These are phyloP conservation scores for Mormyrus iriodes DNA, from an alignment of 2,113 vertebrate species.

Conservation along the genomic window DNA sequence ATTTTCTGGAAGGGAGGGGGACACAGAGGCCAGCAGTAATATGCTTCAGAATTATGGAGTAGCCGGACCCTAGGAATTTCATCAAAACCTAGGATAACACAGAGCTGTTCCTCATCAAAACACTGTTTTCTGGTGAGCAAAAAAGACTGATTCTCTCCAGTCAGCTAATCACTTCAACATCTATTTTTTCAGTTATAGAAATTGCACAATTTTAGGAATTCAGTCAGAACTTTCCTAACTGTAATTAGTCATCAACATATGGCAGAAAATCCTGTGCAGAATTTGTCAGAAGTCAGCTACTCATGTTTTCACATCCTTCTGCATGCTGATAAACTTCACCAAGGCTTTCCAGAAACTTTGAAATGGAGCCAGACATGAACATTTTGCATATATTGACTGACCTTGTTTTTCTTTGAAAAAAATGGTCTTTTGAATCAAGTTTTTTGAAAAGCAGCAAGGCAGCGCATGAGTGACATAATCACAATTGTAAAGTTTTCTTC, in stretches of 20 bases:
- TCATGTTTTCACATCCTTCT: background rate
- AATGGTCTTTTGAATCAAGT: background rate
- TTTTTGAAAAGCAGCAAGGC: background rate
- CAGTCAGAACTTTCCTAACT: background rate
- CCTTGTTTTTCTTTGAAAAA: background rate
- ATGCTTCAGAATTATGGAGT: slow-evolving; percentile 1
- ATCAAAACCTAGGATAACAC: background rate
- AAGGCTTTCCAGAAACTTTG: background rate
- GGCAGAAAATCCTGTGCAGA: background rate
- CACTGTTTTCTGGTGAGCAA: background rate
- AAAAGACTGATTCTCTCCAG: background rate
- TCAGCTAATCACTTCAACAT: background rate
- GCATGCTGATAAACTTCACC: background rate
- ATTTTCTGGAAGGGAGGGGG: background rate
- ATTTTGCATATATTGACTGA: background rate
- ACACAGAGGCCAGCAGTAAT: background rate
- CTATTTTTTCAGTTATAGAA: background rate
- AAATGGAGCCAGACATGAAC: background rate
- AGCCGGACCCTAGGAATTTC: background rate
- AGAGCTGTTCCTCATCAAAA: background rate
- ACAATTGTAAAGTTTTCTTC: background rate
- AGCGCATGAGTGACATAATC: background rate
- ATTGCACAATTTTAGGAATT: background rate
- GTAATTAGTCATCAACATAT: background rate
- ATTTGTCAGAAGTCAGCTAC: background rate